Evolutionary conservation across 1,140 invertebrate species (phyloP).

Genomic region (Argopecten irradians): DNA sequence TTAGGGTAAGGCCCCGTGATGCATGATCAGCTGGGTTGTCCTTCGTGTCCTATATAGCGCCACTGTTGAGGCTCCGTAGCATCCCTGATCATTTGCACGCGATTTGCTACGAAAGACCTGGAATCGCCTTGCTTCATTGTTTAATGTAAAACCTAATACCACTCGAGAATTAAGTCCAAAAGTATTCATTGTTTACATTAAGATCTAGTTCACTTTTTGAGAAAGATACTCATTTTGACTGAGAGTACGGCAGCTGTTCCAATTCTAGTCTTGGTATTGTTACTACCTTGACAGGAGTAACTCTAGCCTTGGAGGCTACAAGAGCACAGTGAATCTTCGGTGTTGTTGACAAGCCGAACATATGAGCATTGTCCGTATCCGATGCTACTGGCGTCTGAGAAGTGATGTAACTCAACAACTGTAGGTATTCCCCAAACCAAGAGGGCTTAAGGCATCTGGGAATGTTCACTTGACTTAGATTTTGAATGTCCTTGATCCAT

Average conservation of each 20-base stretch:
- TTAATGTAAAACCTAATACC: slow-evolving; percentile 49
- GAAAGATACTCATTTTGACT: slow-evolving; percentile 39
- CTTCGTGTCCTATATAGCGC: slow-evolving; percentile 40
- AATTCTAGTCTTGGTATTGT: slow-evolving; percentile 52
- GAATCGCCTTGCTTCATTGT: slow-evolving; percentile 49
- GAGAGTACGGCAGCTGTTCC: slow-evolving; percentile 51
- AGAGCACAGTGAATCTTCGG: slow-evolving; percentile 45
- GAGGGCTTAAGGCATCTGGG: slow-evolving; percentile 47
- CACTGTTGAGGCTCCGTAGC: slow-evolving; percentile 42
- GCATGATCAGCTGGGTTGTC: slow-evolving; percentile 55
- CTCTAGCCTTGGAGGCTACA: slow-evolving; percentile 57
- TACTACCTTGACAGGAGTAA: slow-evolving; percentile 47
- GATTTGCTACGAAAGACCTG: slow-evolving; percentile 58
- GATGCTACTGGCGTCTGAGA: slow-evolving; percentile 58
- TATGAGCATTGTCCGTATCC: slow-evolving; percentile 61
- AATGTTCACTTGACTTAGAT: slow-evolving; percentile 37
- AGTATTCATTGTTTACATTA: slow-evolving; percentile 25
- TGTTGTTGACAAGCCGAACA: slow-evolving; percentile 38
- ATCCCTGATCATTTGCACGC: slow-evolving; percentile 51
- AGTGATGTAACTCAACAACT: slow-evolving; percentile 50
- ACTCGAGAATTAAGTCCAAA: slow-evolving; percentile 53
- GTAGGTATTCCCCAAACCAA: slow-evolving; percentile 45
- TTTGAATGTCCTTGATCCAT: slow-evolving; percentile 41
- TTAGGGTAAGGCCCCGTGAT: slow-evolving; percentile 49
- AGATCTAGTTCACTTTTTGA: slow-evolving; percentile 41